phyloP scores from a whole-genome alignment of 1,140 invertebrate genomes.

The Brachionus manjavacas region DNA sequence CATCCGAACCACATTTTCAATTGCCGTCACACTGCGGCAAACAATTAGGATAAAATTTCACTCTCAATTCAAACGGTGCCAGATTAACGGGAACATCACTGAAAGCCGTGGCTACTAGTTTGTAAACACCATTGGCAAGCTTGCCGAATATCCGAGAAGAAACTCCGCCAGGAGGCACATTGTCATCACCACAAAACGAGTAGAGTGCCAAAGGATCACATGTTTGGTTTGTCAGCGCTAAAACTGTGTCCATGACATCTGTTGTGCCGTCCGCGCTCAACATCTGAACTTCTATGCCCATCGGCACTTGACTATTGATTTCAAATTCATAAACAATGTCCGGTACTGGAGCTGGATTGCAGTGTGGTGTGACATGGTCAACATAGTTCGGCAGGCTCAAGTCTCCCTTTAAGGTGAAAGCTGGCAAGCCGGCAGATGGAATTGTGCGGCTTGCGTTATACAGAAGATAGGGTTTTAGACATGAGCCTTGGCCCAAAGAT shows the following conservation, averaged over 20 bases:
- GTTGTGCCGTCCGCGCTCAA: not conserved
- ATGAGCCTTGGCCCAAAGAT: not conserved
- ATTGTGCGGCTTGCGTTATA: not conserved
- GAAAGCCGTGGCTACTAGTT: constrained; percentile 2
- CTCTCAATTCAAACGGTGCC: not conserved
- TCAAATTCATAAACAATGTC: constrained; percentile 18
- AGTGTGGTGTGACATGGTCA: not conserved
- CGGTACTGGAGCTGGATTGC: not conserved
- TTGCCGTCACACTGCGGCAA: not conserved
- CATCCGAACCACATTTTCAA: not conserved
- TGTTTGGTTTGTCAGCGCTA: not conserved
- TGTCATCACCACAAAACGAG: constrained; percentile 19
- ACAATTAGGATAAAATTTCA: constrained; percentile 4
- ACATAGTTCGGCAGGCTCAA: not conserved
- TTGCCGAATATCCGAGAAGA: constrained; percentile 5
- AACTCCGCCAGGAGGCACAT: not conserved
- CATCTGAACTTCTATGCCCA: constrained; percentile 21
- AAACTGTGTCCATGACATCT: constrained; percentile 4
- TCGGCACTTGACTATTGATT: not conserved
- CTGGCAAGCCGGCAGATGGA: not conserved
- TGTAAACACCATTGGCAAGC: not conserved
- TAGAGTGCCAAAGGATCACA: not conserved
- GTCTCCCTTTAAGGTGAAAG: not conserved
- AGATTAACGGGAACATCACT: not conserved
- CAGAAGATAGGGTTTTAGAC: not conserved